phyloP scores from a whole-genome alignment of 2,797 vertebrate genomes.

The Cynopterus sphinx region DNA sequence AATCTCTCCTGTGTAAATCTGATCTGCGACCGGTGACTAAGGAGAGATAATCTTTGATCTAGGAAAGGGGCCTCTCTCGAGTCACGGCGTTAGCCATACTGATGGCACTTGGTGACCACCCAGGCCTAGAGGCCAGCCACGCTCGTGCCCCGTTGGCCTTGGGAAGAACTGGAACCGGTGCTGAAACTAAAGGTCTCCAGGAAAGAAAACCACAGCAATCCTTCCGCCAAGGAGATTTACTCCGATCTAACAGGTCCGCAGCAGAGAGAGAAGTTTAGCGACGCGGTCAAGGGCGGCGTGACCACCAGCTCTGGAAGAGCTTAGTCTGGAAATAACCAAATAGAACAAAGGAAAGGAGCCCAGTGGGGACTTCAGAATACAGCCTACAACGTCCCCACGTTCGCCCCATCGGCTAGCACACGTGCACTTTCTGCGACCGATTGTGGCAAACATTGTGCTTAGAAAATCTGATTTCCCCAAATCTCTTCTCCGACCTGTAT shows the following conservation, averaged over 20 bases:
- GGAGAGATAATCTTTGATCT: background rate
- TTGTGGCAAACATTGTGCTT: background rate
- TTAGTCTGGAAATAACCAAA: background rate
- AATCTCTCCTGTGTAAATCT: constrained; percentile 3
- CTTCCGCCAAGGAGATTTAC: background rate
- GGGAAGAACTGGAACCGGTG: background rate
- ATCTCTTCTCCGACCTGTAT: background rate
- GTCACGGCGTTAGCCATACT: background rate
- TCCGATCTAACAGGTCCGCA: background rate
- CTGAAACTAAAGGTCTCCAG: background rate
- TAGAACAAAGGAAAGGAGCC: background rate
- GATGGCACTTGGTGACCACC: background rate
- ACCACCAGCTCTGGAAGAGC: background rate
- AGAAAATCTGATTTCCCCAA: constrained; percentile 6
- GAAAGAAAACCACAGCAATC: background rate
- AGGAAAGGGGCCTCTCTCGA: background rate
- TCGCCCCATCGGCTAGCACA: background rate
- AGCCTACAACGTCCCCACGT: background rate
- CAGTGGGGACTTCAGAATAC: background rate
- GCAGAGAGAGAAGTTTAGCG: background rate
- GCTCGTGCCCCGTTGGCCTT: background rate
- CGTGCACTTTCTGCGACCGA: background rate
- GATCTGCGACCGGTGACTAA: background rate
- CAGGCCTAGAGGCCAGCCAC: background rate
- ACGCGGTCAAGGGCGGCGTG: background rate